Base-by-base conservation (phyloP, 2,797 vertebrate species). In the Cottoperca gobio region DNA sequence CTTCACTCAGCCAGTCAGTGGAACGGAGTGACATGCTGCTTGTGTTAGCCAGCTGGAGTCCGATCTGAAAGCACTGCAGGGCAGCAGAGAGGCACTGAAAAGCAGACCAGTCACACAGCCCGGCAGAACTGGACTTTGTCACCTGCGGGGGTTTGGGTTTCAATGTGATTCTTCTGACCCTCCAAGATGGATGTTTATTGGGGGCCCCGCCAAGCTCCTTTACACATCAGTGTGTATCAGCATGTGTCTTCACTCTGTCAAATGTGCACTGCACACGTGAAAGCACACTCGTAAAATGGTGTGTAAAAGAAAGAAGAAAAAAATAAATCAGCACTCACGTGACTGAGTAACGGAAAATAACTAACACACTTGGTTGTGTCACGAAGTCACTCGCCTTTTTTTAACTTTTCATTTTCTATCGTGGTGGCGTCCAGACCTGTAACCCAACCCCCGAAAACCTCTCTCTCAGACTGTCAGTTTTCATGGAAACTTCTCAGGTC, bases 401-500 rank as follows among this genome's bases (percentile, higher is more conserved):
- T 86, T 79, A 46, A 74, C 55, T 67, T 85, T 90, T 85, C 50
- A 54, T 89, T 91, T 91, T 87, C 81, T 90, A 89, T 88, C 23
- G 43, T 76, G 88, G 75, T 80, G 88, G 73, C 74, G 43, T 87
- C 82, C 78, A 85, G 82, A 84, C 83, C 76, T 82, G 67, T 55
- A 84, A 87, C 72, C 85, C 81, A 53, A 62, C 70, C 79, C 81
- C 81, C 42, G 37, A 79, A 86, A 35, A 75, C 63, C 83, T 81
- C 77, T 82, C 83, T 88, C 73, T 85, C 79, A 88, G 85, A 91
- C 90, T 88, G 91, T 91, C 90, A 90, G 88, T 86, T 88, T 90
- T 91, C 88, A 86, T 86, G 91, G 91, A 93, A 93, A 91, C 90
- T 92, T 93, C 93, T 94, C 93, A 94, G 93, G 94, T 94, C 92